Conservation (phyloP, 2,888 invertebrate genomes). For the Phortica okadai region DNA sequence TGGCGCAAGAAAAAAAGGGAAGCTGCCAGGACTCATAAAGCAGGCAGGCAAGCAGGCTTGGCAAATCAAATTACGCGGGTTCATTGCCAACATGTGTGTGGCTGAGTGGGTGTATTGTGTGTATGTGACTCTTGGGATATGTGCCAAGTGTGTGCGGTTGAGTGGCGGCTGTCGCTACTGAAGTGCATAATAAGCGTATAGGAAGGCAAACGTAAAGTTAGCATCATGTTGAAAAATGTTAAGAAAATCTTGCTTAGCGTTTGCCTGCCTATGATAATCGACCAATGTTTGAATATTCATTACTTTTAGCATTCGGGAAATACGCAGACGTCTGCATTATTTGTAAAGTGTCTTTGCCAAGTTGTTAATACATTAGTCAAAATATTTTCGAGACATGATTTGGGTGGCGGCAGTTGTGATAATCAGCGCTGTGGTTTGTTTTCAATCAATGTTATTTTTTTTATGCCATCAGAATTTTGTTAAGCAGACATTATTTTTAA, state of each 20-base stretch:
- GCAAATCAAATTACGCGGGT: slow-evolving; percentile 74
- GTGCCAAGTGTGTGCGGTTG: slow-evolving; percentile 31
- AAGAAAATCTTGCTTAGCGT: neutral
- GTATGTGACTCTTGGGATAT: slow-evolving; percentile 41
- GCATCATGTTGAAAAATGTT: neutral
- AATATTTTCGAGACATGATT: slow-evolving; percentile 9
- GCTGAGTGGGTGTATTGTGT: slow-evolving; percentile 18
- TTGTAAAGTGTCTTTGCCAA: slow-evolving; percentile 42
- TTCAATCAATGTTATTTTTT: neutral
- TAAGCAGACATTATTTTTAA: too few relatives aligned
- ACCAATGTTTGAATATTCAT: slow-evolving; percentile 67
- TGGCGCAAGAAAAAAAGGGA: neutral
- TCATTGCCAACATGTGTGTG: slow-evolving; percentile 61
- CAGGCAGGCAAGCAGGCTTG: slow-evolving; percentile 18
- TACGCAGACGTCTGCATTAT: slow-evolving; percentile 71
- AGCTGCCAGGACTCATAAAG: neutral
- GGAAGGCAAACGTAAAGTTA: neutral
- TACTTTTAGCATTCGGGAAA: slow-evolving; percentile 54
- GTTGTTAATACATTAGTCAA: slow-evolving; percentile 41
- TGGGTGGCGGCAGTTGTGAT: neutral
- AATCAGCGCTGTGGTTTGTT: neutral
- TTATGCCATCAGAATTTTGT: too few relatives aligned
- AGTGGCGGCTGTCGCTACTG: neutral
- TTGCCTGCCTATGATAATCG: slow-evolving; percentile 18
- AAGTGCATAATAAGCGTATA: slow-evolving; percentile 15